Percentiles rank a stretch among this genome's conserved stretches.
Evolutionary conservation across 1,140 invertebrate genomes (phyloP).

Genomic region (Heliconius nattereri): DNA sequence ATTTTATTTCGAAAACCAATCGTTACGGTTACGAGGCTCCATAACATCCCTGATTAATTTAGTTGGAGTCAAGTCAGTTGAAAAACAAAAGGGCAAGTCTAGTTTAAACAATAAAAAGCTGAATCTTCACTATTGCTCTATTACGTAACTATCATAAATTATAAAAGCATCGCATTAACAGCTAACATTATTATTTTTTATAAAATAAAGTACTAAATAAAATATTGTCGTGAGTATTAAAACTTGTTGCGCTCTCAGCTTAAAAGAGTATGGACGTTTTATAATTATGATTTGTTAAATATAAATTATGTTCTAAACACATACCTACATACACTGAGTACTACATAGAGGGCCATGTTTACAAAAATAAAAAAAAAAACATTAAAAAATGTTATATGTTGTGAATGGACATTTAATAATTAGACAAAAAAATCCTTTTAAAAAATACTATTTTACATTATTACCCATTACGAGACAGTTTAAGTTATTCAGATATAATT

Average conservation of each 20-base stretch:
- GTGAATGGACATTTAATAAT: no score
- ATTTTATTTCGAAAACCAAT: no score
- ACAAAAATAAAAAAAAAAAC: not conserved
- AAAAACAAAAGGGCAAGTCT: slow-evolving; percentile 23
- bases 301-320: not conserved
- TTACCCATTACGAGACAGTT: not conserved
- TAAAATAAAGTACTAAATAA: slow-evolving; percentile 41
- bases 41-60: slow-evolving; percentile 5
- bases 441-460: not conserved
- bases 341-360: not conserved
- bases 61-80: not conserved
- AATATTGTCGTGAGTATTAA: slow-evolving; percentile 38
- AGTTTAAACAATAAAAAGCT: slow-evolving; percentile 16
- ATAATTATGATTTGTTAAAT: not conserved
- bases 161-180: slow-evolving; percentile 41
- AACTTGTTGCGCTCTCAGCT: slow-evolving; percentile 12
- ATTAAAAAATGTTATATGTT: not conserved
- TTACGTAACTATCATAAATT: slow-evolving; percentile 41
- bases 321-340: slow-evolving; percentile 11
- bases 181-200: slow-evolving; percentile 32
- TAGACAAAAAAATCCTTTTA: no score
- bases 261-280: slow-evolving; percentile 2
- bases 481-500: not conserved
- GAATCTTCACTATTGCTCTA: slow-evolving; percentile 33
- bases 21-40: no score